Evolutionary conservation across 2,797 vertebrate species (phyloP).

Genomic region (Cryptoblepharus egeriae): DNA sequence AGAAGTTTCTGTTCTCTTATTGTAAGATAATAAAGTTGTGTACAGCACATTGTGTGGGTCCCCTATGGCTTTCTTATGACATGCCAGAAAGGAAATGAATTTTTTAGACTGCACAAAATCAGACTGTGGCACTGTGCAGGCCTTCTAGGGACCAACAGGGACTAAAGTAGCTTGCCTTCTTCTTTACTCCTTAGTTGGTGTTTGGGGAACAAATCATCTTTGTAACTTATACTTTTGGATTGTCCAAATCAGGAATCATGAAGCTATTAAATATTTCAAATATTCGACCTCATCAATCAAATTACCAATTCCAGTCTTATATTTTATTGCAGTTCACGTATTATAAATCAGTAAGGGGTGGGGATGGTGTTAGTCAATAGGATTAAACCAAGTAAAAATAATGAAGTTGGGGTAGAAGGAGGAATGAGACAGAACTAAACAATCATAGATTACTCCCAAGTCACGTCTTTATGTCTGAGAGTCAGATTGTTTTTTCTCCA

Average conservation of each 20-base stretch:
- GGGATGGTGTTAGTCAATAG: background rate
- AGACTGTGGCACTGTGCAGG: background rate
- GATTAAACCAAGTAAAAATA: background rate
- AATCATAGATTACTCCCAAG: background rate
- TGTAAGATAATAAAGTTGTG: too few species aligned
- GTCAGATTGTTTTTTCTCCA: constrained; percentile 14
- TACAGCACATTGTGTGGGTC: too few species aligned
- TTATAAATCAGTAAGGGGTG: background rate
- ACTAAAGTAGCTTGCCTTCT: background rate
- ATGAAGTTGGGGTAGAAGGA: background rate
- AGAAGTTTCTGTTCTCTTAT: too few species aligned
- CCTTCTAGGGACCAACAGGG: background rate
- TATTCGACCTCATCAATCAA: background rate
- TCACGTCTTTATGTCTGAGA: background rate
- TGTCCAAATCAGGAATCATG: background rate
- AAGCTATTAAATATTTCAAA: background rate
- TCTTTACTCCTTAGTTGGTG: too few species aligned
- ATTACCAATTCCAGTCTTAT: background rate
- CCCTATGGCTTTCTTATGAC: background rate
- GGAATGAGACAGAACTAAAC: constrained; percentile 22
- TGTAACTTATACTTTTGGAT: background rate
- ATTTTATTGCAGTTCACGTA: background rate
- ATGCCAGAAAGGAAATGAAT: too few species aligned
- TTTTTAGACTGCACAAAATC: background rate
- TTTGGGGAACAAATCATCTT: too few species aligned